Percentiles rank a stretch among this genome's conserved stretches.
These are phyloP conservation scores for Carlito syrichta DNA, from an alignment of 2,113 vertebrate species.

Conservation along the genomic window DNA sequence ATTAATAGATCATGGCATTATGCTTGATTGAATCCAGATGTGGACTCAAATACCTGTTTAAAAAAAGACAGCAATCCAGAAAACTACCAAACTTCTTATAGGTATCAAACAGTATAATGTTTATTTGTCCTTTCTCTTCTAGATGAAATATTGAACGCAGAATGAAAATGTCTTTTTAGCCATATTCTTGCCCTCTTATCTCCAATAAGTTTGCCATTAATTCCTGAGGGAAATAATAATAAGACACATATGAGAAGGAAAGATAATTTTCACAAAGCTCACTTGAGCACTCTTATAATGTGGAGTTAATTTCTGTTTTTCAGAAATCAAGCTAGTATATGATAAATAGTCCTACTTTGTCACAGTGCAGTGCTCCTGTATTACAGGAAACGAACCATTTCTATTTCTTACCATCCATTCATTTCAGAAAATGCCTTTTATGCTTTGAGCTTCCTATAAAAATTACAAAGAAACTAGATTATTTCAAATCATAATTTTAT, in stretches of 20 bases:
- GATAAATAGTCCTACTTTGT: not conserved
- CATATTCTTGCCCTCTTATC: not conserved
- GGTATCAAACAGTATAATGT: not conserved
- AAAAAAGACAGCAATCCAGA: not conserved
- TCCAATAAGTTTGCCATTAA: not conserved
- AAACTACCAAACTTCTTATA: not conserved
- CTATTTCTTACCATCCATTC: not conserved
- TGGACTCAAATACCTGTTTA: not conserved
- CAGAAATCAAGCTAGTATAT: not conserved
- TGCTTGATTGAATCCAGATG: not conserved
- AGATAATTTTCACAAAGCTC: not conserved
- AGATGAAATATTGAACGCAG: not conserved
- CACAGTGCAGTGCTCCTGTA: not conserved
- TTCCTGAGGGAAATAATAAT: not conserved
- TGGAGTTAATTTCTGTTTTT: not conserved
- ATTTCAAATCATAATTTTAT: not conserved
- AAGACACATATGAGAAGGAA: not conserved
- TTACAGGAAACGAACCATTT: not conserved
- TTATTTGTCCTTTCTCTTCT: not conserved
- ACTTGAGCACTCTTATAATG: not conserved
- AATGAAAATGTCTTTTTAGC: not conserved
- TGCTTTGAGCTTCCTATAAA: not conserved
- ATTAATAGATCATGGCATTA: not conserved
- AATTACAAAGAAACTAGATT: not conserved
- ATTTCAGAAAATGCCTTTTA: not conserved